These are phyloP conservation scores for Laticauda colubrina DNA, from an alignment of 2,113 vertebrate species.

Conservation along the genomic window DNA sequence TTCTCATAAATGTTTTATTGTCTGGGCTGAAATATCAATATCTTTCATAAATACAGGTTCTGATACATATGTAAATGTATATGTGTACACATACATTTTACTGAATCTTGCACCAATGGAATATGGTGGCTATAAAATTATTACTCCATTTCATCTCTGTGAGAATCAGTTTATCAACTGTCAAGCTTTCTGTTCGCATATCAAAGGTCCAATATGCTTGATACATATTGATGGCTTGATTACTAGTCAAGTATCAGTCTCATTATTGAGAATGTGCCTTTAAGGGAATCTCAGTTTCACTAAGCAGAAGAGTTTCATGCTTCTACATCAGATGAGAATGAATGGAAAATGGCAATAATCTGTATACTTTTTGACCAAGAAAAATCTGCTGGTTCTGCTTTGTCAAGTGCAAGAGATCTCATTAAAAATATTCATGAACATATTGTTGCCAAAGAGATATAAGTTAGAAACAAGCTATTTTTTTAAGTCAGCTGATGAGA, in stretches of 20 bases:
- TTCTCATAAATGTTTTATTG: background rate
- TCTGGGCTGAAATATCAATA: background rate
- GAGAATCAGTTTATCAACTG: background rate
- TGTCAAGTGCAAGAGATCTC: background rate
- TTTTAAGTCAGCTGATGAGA: background rate
- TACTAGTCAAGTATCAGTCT: background rate
- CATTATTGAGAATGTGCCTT: too few relatives aligned
- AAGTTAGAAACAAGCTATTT: background rate
- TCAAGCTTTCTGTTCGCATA: background rate
- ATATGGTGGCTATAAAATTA: background rate
- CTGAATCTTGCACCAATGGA: background rate
- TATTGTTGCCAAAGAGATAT: background rate
- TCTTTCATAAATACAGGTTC: background rate
- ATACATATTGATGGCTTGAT: background rate
- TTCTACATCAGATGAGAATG: background rate
- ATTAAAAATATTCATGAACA: conserved; percentile 7
- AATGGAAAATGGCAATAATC: background rate
- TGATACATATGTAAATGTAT: too few relatives aligned
- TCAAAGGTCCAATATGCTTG: background rate
- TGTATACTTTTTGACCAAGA: background rate
- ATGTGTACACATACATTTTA: background rate
- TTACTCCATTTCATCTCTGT: background rate
- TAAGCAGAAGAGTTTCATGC: background rate
- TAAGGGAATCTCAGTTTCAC: too few relatives aligned
- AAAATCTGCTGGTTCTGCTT: background rate